A percentile compares a stretch with the other conserved stretches of the same genome.
Evolutionary conservation across 2,888 invertebrate species (phyloP).

Genomic region (Liodrosophila aerea): DNA sequence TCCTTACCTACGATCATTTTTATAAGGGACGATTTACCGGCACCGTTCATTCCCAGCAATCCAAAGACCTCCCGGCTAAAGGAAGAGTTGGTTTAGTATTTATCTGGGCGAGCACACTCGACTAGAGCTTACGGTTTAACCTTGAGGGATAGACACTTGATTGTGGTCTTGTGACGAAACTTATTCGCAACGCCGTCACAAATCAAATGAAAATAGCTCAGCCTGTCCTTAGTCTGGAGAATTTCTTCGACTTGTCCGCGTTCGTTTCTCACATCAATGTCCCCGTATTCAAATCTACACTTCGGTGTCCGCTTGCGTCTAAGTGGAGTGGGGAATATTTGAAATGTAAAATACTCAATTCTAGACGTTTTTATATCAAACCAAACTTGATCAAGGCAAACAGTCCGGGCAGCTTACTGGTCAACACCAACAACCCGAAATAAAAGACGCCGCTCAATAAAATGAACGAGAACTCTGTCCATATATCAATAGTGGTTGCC

Average conservation of each 20-base stretch:
- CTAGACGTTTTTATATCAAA: constrained; percentile 9
- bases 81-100: not conserved
- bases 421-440: constrained; percentile 19
- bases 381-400: constrained; percentile 24
- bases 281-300: not conserved
- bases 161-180: not conserved
- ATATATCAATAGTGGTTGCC: not conserved
- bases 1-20: constrained; percentile 93
- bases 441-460: not conserved
- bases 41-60: constrained; percentile 90
- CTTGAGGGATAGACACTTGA: constrained; percentile 32
- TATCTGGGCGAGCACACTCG: too few species aligned
- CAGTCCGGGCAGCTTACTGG: not conserved
- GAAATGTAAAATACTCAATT: not conserved
- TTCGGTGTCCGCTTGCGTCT: not conserved
- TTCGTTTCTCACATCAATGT: not conserved
- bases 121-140: constrained; percentile 26
- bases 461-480: not conserved
- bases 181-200: constrained; percentile 14
- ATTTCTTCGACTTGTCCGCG: constrained; percentile 7
- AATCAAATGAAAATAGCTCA: constrained; percentile 12
- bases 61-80: constrained; percentile 89
- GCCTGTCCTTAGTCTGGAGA: not conserved
- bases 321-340: not conserved
- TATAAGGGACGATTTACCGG: constrained; percentile 93